These are phyloP conservation scores for Burhinus oedicnemus DNA, from an alignment of 2,113 vertebrate species.

Conservation along the genomic window DNA sequence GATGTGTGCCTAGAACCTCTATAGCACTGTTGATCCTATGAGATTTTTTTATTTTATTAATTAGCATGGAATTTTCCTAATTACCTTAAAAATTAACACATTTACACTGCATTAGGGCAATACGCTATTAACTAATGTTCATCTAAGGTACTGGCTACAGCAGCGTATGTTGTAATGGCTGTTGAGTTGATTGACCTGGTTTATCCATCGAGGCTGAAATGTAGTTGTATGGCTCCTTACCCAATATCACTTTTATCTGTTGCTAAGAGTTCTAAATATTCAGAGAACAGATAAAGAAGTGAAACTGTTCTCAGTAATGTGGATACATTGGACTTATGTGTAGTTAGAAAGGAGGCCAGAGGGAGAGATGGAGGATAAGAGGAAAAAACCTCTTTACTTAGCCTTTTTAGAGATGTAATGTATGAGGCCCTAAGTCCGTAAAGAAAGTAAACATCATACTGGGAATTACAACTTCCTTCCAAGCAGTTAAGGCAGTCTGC, in stretches of 20 bases:
- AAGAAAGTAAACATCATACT: not conserved
- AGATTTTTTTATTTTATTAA: not conserved
- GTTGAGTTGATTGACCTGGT: not conserved
- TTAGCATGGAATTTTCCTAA: conserved; percentile 19
- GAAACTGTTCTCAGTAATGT: not conserved
- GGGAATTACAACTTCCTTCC: not conserved
- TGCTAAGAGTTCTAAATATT: not conserved
- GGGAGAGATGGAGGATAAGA: not conserved
- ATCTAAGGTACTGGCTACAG: not conserved
- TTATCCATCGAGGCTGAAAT: not conserved
- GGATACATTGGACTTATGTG: not conserved
- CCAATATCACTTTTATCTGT: not conserved
- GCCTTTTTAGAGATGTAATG: not conserved
- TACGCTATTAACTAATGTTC: not conserved
- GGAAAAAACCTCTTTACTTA: not conserved
- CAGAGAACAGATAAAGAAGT: not conserved
- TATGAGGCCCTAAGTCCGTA: not conserved
- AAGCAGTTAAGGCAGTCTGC: not conserved
- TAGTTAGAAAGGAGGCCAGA: not conserved
- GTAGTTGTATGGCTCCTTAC: not conserved
- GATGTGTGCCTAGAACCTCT: not conserved
- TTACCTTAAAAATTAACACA: conserved; percentile 1
- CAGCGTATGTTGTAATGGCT: not conserved
- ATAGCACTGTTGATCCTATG: not conserved
- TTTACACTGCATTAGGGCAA: not conserved